phyloP scores from a whole-genome alignment of 2,888 invertebrate species.

The Alcis repandata region DNA sequence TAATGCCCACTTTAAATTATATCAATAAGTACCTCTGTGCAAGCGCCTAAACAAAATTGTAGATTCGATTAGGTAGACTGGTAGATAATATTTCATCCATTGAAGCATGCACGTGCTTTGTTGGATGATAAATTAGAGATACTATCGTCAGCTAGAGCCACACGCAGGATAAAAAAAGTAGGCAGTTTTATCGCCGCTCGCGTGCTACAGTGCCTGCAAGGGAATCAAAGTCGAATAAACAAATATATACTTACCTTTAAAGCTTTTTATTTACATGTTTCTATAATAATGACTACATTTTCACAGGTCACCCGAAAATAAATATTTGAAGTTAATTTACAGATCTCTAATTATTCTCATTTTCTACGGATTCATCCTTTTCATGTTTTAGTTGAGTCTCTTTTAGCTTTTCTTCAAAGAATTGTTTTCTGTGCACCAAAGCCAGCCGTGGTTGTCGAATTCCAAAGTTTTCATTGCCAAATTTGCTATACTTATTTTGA shows the following conservation, averaged over 20 bases:
- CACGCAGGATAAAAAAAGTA: too few species aligned
- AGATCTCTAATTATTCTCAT: background rate
- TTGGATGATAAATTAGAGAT: too few species aligned
- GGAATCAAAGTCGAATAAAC: background rate
- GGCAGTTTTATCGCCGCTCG: too few species aligned
- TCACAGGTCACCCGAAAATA: background rate
- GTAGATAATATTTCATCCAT: background rate
- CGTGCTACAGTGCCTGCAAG: too few species aligned
- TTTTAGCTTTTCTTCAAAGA: conserved; percentile 86
- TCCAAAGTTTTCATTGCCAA: conserved; percentile 90
- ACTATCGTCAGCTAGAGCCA: too few species aligned
- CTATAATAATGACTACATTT: conserved; percentile 15
- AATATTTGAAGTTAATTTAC: too few species aligned
- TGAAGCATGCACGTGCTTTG: too few species aligned
- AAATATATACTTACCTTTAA: background rate
- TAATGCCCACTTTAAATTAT: background rate
- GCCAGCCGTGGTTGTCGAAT: conserved; percentile 89
- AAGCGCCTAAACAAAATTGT: conserved; percentile 1
- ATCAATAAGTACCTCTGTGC: too few species aligned
- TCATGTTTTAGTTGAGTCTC: conserved; percentile 52
- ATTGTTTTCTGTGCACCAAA: conserved; percentile 88
- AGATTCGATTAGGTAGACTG: background rate
- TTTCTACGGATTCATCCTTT: conserved; percentile 15
- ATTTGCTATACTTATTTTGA: conserved; percentile 86
- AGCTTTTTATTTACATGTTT: conserved; percentile 13